Percentiles rank a stretch among this genome's conserved stretches.
Conservation (phyloP, 2,797 vertebrate genomes). For the Ctenosaura bakeri region DNA sequence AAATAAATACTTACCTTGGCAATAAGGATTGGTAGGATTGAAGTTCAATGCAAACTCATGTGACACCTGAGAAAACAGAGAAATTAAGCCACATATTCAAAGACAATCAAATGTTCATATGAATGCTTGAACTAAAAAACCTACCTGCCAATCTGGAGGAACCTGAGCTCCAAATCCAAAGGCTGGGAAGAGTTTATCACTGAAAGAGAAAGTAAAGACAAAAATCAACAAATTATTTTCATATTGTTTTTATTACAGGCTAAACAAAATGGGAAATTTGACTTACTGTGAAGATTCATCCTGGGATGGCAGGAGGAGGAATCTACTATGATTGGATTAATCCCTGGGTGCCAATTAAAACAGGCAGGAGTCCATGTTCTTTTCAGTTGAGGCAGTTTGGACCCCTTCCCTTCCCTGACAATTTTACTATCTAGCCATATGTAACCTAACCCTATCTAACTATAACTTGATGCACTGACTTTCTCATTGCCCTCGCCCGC, state of each 20-base stretch:
- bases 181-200: slow-evolving; percentile 93
- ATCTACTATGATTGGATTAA: too few species aligned
- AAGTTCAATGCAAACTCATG: slow-evolving; percentile 96
- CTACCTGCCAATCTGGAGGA: slow-evolving; percentile 91
- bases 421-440: too few species aligned
- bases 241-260: not conserved
- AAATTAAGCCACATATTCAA: slow-evolving; percentile 23
- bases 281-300: too few species aligned
- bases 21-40: slow-evolving; percentile 89
- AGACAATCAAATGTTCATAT: not conserved
- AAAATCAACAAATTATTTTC: not conserved
- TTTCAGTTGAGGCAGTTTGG: too few species aligned
- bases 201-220: slow-evolving; percentile 68
- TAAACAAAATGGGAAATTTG: not conserved
- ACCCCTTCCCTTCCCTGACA: too few species aligned
- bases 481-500: too few species aligned
- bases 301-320: too few species aligned
- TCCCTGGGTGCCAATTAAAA: too few species aligned
- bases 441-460: too few species aligned
- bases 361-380: too few species aligned
- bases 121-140: rapidly evolving
- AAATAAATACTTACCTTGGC: slow-evolving; percentile 84
- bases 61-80: slow-evolving; percentile 84
- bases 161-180: slow-evolving; percentile 96
- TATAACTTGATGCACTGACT: too few species aligned